Percentiles rank a stretch among this genome's conserved stretches.
These are phyloP conservation scores for Rotaria sp. DNA, from an alignment of 2,888 invertebrate species.

Conservation along the genomic window DNA sequence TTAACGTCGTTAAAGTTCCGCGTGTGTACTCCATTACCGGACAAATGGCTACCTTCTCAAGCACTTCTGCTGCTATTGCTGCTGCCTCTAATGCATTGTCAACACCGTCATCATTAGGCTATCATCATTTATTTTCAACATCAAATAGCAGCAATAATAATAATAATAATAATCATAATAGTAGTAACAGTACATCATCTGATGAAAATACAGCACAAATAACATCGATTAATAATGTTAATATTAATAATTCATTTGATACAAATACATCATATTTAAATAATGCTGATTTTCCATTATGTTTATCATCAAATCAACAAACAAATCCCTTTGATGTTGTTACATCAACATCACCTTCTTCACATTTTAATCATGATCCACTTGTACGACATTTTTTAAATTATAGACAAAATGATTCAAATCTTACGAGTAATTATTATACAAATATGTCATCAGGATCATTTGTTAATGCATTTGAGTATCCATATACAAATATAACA, in stretches of 20 bases:
- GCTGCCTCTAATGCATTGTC: neutral
- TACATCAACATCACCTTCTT: neutral
- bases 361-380: neutral
- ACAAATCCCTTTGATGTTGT: neutral
- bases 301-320: neutral
- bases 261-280: neutral
- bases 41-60: slow-evolving; percentile 22
- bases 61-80: neutral
- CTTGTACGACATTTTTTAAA: slow-evolving; percentile 2
- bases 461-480: neutral
- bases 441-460: neutral
- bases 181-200: neutral
- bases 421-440: neutral
- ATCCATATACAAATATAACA: neutral
- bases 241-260: neutral
- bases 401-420: neutral
- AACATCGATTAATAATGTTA: neutral
- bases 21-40: slow-evolving; percentile 4
- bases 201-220: neutral
- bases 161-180: neutral
- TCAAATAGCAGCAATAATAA: slow-evolving; percentile 1
- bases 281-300: neutral
- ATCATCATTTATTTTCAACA: slow-evolving; percentile 10
- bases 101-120: neutral
- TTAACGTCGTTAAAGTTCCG: slow-evolving; percentile 16